Base-by-base conservation (phyloP, 2,888 invertebrate species). In the Priocnemis perturbator region DNA sequence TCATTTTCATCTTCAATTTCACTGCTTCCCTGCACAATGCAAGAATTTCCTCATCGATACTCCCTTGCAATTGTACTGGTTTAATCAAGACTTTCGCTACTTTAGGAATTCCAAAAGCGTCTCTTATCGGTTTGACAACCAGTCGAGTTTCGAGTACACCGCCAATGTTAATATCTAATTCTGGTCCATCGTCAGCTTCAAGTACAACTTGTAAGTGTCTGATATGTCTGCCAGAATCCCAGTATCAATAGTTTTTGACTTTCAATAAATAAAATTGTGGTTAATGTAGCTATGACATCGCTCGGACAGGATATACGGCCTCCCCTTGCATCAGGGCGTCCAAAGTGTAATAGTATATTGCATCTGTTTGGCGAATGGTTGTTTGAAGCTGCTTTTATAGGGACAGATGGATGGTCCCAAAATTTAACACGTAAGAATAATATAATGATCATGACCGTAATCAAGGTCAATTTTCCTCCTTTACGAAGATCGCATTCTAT, bases 311-410 rank as follows among this genome's bases (percentile, higher is more conserved):
- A 92, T 30, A 91, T 92, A 61, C 91, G 93, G 81, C 92, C 92
- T 17, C 93, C 94, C 0, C 89, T 96, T 75, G 94, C 96, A 0
- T 92, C 94, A 19, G 91, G 93, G 30, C 92, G 98, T 65, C 97
- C 98, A 20, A 96, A 96, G 86, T 97, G 97, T 83, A 98, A 98
- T 90, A 98, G 98, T 74, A 95, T 98, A 87, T 92, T 98, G 67
- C 98, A 98, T 89, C 91, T 98, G 77, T 98, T 98, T 89, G 98
- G 98, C 0, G 96, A 97, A 86, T 98, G 98, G 98, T 90, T 98
- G 74, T 98, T 98, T 88, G 98, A 98, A 89, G 98, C 98, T 4
- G 96, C 98, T 2, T 94, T 98, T 79, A 95, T 97, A 80, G 97
- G 97, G 2, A 95, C 95, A 56, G 94, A 94, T 23, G 88, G 88